These are phyloP conservation scores for Pachyseris speciosa DNA, from an alignment of 64 coral and sea anemone genomes.

Conservation along the genomic window DNA sequence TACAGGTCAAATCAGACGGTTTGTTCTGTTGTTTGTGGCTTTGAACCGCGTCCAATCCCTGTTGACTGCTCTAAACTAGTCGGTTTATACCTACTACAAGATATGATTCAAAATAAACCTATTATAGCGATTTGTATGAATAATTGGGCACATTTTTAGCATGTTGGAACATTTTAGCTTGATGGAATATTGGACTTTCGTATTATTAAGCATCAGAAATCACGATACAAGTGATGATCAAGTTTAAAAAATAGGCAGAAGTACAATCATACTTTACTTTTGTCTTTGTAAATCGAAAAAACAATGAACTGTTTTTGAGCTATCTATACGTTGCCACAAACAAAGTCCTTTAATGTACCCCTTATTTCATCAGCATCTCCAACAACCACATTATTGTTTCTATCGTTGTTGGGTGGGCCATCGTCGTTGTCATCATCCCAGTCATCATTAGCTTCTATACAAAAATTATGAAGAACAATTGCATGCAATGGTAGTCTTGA, in stretches of 20 bases:
- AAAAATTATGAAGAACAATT: constrained; percentile 59
- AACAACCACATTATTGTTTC: constrained; percentile 23
- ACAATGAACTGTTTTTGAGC: neutral
- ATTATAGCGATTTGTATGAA: too few relatives aligned
- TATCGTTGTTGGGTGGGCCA: neutral
- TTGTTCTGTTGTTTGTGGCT: too few relatives aligned
- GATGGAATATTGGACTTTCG: constrained; percentile 28
- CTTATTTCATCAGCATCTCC: constrained; percentile 60
- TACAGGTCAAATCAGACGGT: too few relatives aligned
- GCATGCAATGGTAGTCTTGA: constrained; percentile 46
- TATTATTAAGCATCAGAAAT: constrained; percentile 37
- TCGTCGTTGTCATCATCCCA: constrained; percentile 55
- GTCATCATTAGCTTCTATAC: constrained; percentile 38
- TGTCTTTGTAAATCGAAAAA: too few relatives aligned
- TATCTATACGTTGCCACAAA: constrained; percentile 67
- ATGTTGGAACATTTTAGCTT: neutral
- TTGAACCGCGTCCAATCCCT: too few relatives aligned
- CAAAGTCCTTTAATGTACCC: constrained; percentile 65
- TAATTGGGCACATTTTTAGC: constrained; percentile 4
- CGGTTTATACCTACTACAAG: too few relatives aligned
- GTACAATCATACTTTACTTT: too few relatives aligned
- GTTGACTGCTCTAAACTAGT: too few relatives aligned
- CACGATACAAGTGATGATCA: constrained; percentile 27
- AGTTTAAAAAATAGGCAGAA: neutral
- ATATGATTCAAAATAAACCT: too few relatives aligned